A percentile compares a stretch with the other conserved stretches of the same genome.
Conservation (phyloP, 2,797 vertebrate genomes). For the Lemur catta region DNA sequence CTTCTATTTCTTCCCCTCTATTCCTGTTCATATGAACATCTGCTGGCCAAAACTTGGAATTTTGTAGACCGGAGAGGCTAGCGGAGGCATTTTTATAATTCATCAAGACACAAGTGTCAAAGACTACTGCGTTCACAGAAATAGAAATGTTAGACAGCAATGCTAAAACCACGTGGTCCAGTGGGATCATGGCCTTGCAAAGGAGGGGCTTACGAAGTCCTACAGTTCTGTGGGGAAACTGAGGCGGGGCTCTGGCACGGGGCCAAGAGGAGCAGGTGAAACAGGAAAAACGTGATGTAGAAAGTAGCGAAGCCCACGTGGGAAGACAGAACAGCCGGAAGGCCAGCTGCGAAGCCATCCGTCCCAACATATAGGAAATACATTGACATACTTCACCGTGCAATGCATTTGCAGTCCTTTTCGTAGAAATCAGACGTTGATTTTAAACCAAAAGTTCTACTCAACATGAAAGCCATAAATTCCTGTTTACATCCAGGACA, state of each 20-base stretch:
- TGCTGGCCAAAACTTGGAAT: background rate
- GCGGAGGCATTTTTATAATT: no score
- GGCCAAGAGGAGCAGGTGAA: no score
- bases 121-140: fast-evolving
- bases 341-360: fast-evolving
- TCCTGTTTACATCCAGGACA: slow-evolving; percentile 20
- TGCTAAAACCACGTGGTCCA: background rate
- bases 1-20: fast-evolving
- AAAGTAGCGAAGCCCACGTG: fast-evolving
- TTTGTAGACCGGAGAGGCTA: fast-evolving
- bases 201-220: background rate
- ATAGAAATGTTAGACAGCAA: background rate
- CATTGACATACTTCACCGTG: fast-evolving
- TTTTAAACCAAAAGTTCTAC: background rate
- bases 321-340: fast-evolving
- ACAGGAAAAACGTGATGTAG: fast-evolving
- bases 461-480: slow-evolving; percentile 45
- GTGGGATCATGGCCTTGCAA: background rate
- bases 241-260: background rate
- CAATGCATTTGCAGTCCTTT: background rate
- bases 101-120: background rate
- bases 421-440: background rate
- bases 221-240: no score
- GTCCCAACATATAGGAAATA: fast-evolving
- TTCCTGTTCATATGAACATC: fast-evolving